phyloP scores from a whole-genome alignment of 92 coral and sea anemone species.

The Diadumene lineata region DNA sequence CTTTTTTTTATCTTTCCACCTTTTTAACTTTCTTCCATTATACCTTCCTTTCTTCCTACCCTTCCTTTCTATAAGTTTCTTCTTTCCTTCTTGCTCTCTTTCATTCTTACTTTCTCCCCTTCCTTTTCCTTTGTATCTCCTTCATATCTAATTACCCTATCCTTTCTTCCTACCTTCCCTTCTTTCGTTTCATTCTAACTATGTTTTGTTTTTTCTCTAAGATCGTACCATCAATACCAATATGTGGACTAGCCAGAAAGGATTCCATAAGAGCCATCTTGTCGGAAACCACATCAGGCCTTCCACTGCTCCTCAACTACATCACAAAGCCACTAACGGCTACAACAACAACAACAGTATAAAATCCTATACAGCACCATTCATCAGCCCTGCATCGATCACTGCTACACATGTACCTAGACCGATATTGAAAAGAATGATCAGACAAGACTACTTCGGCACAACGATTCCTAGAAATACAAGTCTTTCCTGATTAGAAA shows the following conservation, averaged over 20 bases:
- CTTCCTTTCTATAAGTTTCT: no score
- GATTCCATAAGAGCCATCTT: slow-evolving; percentile 82
- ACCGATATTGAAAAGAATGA: slow-evolving; percentile 80
- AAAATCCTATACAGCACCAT: slow-evolving; percentile 37
- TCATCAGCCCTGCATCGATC: slow-evolving; percentile 81
- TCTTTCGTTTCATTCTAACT: not conserved
- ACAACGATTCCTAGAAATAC: slow-evolving; percentile 84
- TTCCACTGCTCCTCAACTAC: slow-evolving; percentile 36
- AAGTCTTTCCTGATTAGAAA: slow-evolving; percentile 64
- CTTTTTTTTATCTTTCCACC: no score
- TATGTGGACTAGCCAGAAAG: slow-evolving; percentile 22
- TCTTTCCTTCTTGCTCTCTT: no score
- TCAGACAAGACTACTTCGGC: slow-evolving; percentile 86
- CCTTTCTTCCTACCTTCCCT: not conserved
- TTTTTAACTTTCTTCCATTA: no score
- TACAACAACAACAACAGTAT: not conserved
- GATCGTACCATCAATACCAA: slow-evolving; percentile 1
- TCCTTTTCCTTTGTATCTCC: no score
- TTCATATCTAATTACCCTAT: no score
- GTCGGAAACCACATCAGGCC: slow-evolving; percentile 67
- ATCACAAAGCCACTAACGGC: slow-evolving; percentile 8
- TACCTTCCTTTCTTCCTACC: no score
- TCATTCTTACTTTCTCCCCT: no score
- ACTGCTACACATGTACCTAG: slow-evolving; percentile 80
- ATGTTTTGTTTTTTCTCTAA: not conserved